phyloP scores from a whole-genome alignment of 2,888 invertebrate genomes.

The Pinctada fucata region DNA sequence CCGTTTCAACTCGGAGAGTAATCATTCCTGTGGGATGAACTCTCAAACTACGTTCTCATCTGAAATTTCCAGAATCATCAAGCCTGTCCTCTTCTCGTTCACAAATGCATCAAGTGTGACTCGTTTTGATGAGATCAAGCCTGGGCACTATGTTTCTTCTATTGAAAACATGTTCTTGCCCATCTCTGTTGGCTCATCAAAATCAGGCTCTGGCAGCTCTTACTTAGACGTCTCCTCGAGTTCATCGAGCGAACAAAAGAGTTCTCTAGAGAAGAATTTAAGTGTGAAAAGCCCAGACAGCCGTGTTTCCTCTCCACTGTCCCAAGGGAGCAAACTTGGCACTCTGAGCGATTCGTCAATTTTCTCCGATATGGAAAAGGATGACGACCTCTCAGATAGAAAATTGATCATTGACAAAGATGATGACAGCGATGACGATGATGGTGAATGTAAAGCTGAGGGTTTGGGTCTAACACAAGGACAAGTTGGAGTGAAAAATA shows the following conservation, averaged over 20 bases:
- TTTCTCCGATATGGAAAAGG: not conserved
- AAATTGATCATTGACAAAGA: too few relatives aligned
- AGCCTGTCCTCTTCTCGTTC: not conserved
- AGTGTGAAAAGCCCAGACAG: not conserved
- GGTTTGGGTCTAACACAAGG: constrained; percentile 70
- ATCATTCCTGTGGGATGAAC: not conserved
- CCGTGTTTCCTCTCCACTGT: not conserved
- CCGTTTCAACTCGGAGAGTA: not conserved
- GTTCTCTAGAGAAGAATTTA: not conserved
- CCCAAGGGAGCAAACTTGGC: not conserved
- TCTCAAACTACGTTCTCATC: not conserved
- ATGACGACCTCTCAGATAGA: not conserved
- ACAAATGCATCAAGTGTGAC: not conserved
- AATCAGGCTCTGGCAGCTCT: not conserved
- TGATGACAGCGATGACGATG: not conserved
- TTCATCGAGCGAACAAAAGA: not conserved
- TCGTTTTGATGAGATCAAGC: not conserved
- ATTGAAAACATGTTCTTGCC: not conserved
- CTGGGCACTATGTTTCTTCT: not conserved
- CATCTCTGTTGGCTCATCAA: not conserved
- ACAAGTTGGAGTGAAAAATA: constrained; percentile 69
- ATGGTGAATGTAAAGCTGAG: constrained; percentile 31
- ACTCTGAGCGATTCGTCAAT: not conserved
- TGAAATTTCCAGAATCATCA: not conserved
- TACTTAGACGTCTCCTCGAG: not conserved